Conservation (phyloP, 2,113 vertebrate genomes). For the Mesitornis unicolor region DNA sequence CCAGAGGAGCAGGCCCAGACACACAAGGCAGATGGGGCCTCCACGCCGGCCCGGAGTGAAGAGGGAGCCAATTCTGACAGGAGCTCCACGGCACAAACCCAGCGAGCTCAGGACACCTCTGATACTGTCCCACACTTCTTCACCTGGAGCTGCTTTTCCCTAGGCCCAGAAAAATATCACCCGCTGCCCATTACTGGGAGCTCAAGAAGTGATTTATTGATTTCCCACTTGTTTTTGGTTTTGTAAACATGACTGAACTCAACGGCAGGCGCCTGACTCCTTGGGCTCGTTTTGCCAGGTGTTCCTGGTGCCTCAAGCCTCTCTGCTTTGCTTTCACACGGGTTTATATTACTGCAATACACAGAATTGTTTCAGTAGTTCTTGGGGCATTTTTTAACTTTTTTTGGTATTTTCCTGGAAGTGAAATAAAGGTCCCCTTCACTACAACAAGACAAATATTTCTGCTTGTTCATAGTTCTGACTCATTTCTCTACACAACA, state of each 20-base stretch:
- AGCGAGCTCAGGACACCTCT: not conserved
- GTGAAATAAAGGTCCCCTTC: not conserved
- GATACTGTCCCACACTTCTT: not conserved
- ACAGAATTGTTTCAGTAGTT: not conserved
- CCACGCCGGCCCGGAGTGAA: too few species aligned
- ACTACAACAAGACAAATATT: not conserved
- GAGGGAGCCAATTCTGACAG: too few species aligned
- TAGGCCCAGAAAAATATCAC: not conserved
- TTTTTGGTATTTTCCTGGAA: not conserved
- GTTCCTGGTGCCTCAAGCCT: not conserved
- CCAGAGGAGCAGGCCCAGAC: not conserved
- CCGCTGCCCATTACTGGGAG: not conserved
- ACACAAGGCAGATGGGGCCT: too few species aligned
- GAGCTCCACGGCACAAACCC: too few species aligned
- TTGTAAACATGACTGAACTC: not conserved
- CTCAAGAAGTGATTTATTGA: not conserved
- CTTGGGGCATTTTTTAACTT: not conserved
- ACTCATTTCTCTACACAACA: not conserved
- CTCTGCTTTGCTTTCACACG: not conserved
- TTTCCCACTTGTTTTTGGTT: not conserved
- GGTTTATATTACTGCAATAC: not conserved
- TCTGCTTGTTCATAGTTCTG: not conserved
- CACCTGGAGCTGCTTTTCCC: not conserved
- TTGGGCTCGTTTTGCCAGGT: not conserved
- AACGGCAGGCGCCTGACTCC: not conserved